Evolutionary conservation across 2,888 invertebrate genomes (phyloP).

Genomic region (Platerodrilus igneus): DNA sequence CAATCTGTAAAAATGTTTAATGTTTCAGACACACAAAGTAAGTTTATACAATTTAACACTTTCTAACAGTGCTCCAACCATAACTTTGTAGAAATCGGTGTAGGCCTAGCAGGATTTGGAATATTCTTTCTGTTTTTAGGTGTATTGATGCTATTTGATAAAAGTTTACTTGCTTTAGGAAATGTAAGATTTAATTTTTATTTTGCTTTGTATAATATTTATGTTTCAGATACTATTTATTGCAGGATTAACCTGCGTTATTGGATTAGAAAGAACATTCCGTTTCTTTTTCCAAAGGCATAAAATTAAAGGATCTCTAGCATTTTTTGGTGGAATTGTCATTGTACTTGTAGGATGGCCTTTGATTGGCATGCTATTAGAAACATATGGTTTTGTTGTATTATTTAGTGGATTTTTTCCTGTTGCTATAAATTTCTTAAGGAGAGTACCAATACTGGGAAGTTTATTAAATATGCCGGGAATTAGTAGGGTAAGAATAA

Average conservation of each 20-base stretch:
- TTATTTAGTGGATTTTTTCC: constrained; percentile 95
- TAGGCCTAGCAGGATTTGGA: constrained; percentile 94
- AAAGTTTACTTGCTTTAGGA: constrained; percentile 96
- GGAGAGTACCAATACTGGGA: constrained; percentile 89
- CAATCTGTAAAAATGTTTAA: constrained; percentile 62
- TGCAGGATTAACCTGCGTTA: constrained; percentile 90
- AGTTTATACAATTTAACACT: constrained; percentile 43
- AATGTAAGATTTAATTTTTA: constrained; percentile 70
- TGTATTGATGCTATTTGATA: constrained; percentile 89
- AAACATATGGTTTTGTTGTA: constrained; percentile 91
- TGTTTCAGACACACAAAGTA: constrained; percentile 80
- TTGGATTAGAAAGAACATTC: constrained; percentile 91
- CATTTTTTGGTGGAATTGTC: constrained; percentile 89
- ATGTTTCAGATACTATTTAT: constrained; percentile 88
- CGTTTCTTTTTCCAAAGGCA: constrained; percentile 97
- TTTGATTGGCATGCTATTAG: constrained; percentile 91
- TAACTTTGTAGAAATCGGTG: constrained; percentile 83
- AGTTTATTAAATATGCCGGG: constrained; percentile 84
- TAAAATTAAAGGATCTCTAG: constrained; percentile 84
- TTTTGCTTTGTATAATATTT: background rate
- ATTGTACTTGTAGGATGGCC: constrained; percentile 95
- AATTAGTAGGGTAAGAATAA: constrained; percentile 70
- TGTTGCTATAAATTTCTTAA: constrained; percentile 89
- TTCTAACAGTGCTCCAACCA: constrained; percentile 13
- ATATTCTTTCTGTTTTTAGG: constrained; percentile 93